Evolutionary conservation across 2,888 invertebrate genomes (phyloP).

Genomic region (Girardia tigrina): DNA sequence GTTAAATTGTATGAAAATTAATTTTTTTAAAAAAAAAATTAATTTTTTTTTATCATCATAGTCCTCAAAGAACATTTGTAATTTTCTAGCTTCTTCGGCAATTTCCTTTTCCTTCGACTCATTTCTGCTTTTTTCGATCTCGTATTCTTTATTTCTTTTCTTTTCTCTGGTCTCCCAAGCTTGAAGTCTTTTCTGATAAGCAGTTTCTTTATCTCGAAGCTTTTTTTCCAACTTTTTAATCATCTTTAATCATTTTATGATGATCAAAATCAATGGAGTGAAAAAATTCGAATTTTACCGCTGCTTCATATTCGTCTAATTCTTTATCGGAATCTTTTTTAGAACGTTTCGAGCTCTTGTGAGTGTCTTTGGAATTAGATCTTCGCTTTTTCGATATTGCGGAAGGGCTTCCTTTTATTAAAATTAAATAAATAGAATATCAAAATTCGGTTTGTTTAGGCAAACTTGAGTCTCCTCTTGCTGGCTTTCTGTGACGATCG

Average conservation of each 20-base stretch:
- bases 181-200: slow-evolving; percentile 72
- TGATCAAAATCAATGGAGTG: neutral
- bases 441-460: no score
- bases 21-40: no score
- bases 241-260: slow-evolving; percentile 52
- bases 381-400: no score
- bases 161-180: slow-evolving; percentile 50
- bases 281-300: neutral
- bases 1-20: no score
- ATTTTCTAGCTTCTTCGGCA: slow-evolving; percentile 66
- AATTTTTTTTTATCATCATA: slow-evolving; percentile 88
- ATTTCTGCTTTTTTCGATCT: slow-evolving; percentile 71
- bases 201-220: slow-evolving; percentile 80
- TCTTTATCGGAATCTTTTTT: neutral
- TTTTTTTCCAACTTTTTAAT: slow-evolving; percentile 74
- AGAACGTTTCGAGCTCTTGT: neutral
- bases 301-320: neutral
- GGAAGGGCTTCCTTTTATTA: neutral
- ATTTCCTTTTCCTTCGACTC: slow-evolving; percentile 70
- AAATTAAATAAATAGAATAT: no score
- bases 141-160: slow-evolving; percentile 60
- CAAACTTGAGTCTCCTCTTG: no score
- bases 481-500: no score
- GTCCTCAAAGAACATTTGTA: slow-evolving; percentile 94
- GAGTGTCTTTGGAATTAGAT: neutral